Evolutionary conservation across 2,888 invertebrate species (phyloP), one percentile per base, ranked within the genome.

Genomic region (Caenorhabditis doughertyi): DNA sequence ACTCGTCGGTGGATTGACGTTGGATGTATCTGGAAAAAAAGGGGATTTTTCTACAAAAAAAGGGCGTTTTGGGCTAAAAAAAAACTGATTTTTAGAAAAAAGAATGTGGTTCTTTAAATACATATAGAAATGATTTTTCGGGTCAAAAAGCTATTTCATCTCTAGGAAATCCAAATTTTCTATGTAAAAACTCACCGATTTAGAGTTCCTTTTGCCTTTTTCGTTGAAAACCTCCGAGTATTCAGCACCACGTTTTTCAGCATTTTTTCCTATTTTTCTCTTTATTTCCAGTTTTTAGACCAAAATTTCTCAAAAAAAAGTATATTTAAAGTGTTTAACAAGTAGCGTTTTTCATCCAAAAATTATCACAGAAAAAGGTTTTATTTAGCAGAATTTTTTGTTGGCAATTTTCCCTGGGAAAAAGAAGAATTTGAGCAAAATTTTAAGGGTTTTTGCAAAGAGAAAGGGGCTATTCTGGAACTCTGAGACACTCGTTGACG

Each of bases 401-500:
- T n/a, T n/a, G n/a, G n/a, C 35, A 35, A 35, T 47, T 18, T 18
- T 47, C 8, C 18, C 44, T n/a, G 3, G 4, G 18, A 3, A 47
- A n/a, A 1, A 47, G 18, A n/a, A 47, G 16, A 3, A 2, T 64
- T 62, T 42, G 49, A 53, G 23, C 4, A 27, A 62, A 25, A 29
- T n/a, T 27, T 23, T 13, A 29, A 39, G 7, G n/a, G n/a, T 9
- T 39, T 39, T 39, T 39, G 39, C 2, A 18, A 3, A 60, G 29
- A 16, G 44, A 13, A 16, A 39, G 9, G 9, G 18, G 39, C 27
- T 82, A 77, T 82, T 90, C 89, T 32, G 79, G 73, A 25, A 85
- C 71, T 47, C 84, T 79, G 60, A 97, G 94, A 92, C 98, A 99
- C 91, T 97, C 96, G 92, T 98, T 98, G 7, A 99, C 96, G 16